A percentile compares a stretch with the other conserved stretches of the same genome.
These are phyloP conservation scores for Microctenopoma steveboyesi DNA, from an alignment of 2,797 vertebrate genomes.

Conservation along the genomic window DNA sequence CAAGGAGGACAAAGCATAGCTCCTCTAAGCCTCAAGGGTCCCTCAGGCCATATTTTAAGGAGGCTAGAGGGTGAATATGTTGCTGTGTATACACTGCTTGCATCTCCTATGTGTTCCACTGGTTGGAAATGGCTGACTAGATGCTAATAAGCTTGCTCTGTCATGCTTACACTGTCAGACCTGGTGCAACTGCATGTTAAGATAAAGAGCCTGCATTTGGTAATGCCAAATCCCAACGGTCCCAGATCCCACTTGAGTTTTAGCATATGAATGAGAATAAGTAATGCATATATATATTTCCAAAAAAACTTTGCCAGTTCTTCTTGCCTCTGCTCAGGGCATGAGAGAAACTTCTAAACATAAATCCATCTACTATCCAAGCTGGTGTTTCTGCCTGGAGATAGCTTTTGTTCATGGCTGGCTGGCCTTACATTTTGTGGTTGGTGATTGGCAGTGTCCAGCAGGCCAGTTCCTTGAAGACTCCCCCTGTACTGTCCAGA, in stretches of 20 bases:
- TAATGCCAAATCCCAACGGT: constrained; percentile 82
- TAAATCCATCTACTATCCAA: constrained; percentile 85
- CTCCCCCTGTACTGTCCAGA: constrained; percentile 85
- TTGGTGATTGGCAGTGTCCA: constrained; percentile 87
- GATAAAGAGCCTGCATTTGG: constrained; percentile 84
- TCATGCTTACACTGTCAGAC: constrained; percentile 85
- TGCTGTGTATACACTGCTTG: constrained; percentile 67
- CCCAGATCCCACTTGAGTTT: constrained; percentile 81
- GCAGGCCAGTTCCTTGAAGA: constrained; percentile 89
- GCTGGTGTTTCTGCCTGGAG: constrained; percentile 85
- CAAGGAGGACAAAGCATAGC: constrained; percentile 75
- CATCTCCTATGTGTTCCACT: constrained; percentile 75
- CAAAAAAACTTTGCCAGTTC: constrained; percentile 69
- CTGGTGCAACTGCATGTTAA: constrained; percentile 84
- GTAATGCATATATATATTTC: constrained; percentile 80
- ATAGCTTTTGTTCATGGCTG: constrained; percentile 90
- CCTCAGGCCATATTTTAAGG: constrained; percentile 86
- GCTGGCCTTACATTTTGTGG: constrained; percentile 91
- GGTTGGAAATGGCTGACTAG: constrained; percentile 83
- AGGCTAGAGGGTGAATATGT: constrained; percentile 80
- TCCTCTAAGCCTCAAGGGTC: constrained; percentile 77
- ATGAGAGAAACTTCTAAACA: constrained; percentile 76
- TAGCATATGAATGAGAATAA: constrained; percentile 83
- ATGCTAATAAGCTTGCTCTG: constrained; percentile 86
- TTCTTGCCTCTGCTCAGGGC: constrained; percentile 41